Evolutionary conservation across 2,888 invertebrate genomes (phyloP), one percentile per base, ranked within the genome.

Genomic region (Plutella xylostella): DNA sequence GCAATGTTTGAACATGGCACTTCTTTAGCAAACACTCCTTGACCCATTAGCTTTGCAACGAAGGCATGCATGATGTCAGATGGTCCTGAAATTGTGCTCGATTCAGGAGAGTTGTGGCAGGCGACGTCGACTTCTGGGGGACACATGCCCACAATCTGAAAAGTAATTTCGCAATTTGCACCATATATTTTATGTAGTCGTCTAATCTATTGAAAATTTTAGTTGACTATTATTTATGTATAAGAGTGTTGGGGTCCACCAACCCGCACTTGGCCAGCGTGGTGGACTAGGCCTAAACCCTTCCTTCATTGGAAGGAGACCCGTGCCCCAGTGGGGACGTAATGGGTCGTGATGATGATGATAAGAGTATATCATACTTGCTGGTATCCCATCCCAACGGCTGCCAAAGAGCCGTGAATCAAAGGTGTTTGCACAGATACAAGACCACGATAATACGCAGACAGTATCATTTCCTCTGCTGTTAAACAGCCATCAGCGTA

Each of bases 401-500:
- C 93, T 9, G 95, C 95, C 95, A 96, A 95, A 12, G 90, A 89
- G 17, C 93, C 93, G 9, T 63, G 68, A 21, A 89, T 86, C 42
- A 90, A 73, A 17, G 85, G 76, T 1, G 87, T 85, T 49, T 91
- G 88, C 30, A 87, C 54, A 28, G 90, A 89, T 1, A 90, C 89
- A 50, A 84, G 74, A 1, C 93, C 93, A 54, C 94, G 85, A 60
- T 88, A 90, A 67, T 93, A 94, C 0, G 94, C 90, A n/a, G 89
- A 85, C 28, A 93, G 65, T 40, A 95, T 88, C 73, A 91, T 90
- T 71, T 95, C 91, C 60, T 93, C 92, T 0, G 89, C 87, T 0
- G 93, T 92, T 45, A 96, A 82, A 49, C 92, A 91, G 5, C 92
- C 93, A 68, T 97, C 96, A 1, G 93, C 95, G 68, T 97, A 97